A percentile compares a stretch with the other conserved stretches of the same genome.
Evolutionary conservation across 2,797 vertebrate species (phyloP).

Genomic region (Mormyrops boulengeri): DNA sequence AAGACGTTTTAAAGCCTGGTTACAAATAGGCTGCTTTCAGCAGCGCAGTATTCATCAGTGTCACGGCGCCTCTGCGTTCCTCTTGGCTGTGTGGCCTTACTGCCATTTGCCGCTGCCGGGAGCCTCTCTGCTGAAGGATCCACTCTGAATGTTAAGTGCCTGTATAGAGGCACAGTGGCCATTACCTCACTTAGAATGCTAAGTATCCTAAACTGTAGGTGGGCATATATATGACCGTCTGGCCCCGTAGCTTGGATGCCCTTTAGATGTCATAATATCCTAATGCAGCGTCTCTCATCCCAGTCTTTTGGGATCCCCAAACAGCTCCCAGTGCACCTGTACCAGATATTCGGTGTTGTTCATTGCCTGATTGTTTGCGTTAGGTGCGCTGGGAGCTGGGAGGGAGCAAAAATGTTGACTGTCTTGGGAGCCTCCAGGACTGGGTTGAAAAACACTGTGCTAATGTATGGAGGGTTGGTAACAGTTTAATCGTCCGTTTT

Average conservation of each 20-base stretch:
- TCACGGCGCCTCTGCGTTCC: neutral
- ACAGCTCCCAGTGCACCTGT: neutral
- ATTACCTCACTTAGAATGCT: neutral
- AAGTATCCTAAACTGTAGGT: neutral
- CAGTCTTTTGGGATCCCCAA: neutral
- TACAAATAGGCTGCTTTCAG: constrained; percentile 15
- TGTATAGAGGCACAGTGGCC: neutral
- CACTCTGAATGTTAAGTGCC: constrained; percentile 20
- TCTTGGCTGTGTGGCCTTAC: constrained; percentile 26
- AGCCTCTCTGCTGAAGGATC: constrained; percentile 34
- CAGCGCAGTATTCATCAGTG: constrained; percentile 12
- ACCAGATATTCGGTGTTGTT: neutral
- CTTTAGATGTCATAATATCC: neutral
- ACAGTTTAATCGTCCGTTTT: neutral
- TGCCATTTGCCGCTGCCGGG: neutral
- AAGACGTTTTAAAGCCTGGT: constrained; percentile 20
- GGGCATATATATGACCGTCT: neutral
- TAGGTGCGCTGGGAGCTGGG: neutral
- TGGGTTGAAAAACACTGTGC: neutral
- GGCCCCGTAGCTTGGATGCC: neutral
- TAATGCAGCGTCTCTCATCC: neutral
- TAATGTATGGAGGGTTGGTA: neutral
- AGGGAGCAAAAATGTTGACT: neutral
- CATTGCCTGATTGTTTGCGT: neutral
- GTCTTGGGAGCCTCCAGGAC: neutral